These are phyloP conservation scores for Gobio occitaniae DNA, from an alignment of 2,797 vertebrate species.

Conservation along the genomic window DNA sequence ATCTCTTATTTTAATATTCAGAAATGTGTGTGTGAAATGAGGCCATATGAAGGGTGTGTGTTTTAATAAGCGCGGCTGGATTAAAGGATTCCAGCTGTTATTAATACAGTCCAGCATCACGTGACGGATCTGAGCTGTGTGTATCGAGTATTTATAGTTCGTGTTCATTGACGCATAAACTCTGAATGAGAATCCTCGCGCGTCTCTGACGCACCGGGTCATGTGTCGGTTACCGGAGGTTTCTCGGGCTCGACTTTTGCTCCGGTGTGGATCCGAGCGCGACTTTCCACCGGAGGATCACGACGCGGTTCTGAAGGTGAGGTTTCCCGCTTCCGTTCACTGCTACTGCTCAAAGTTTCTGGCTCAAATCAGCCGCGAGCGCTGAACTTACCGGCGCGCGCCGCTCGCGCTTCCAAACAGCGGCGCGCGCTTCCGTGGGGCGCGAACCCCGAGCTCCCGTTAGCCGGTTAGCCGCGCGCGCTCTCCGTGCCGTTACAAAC, in stretches of 20 bases:
- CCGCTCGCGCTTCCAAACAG: too few relatives aligned
- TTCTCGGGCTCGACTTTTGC: conserved; percentile 82
- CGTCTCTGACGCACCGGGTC: conserved; percentile 89
- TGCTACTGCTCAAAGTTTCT: conserved; percentile 22
- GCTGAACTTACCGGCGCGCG: conserved; percentile 34
- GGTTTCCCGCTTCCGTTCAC: conserved; percentile 73
- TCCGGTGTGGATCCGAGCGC: conserved; percentile 32
- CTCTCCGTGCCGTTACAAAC: neutral
- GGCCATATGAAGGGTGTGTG: neutral
- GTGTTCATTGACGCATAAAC: neutral
- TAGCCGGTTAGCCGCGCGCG: neutral
- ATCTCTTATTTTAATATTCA: neutral
- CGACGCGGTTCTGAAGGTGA: conserved; percentile 79
- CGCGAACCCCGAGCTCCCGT: neutral
- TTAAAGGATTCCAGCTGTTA: neutral
- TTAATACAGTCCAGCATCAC: neutral
- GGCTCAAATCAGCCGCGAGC: neutral
- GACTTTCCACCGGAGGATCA: neutral
- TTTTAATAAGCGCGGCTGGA: neutral
- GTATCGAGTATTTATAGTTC: neutral
- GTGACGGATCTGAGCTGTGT: neutral
- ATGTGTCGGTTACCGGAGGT: conserved; percentile 94
- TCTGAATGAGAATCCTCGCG: conserved; percentile 81
- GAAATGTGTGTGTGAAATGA: neutral
- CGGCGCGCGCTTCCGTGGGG: conserved; percentile 9